Percentiles rank a stretch among this genome's conserved stretches.
Evolutionary conservation across 2,888 invertebrate genomes (phyloP).

Genomic region (Trissolcus japonicus): DNA sequence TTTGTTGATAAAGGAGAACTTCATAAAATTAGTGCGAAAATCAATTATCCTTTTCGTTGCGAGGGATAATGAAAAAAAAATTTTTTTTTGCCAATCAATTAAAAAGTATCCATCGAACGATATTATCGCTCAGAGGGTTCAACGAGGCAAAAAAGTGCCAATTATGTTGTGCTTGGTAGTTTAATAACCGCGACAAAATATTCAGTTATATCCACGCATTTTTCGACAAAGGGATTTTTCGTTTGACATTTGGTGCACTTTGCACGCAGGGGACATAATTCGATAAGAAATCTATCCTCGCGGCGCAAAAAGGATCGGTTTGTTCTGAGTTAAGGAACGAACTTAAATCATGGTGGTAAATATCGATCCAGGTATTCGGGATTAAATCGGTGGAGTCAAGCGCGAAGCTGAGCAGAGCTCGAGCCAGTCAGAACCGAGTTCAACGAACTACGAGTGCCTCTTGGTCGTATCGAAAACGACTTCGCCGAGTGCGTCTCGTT

Average conservation of each 20-base stretch:
- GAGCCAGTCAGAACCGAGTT: conserved; percentile 60
- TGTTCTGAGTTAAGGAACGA: conserved; percentile 51
- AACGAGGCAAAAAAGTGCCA: conserved; percentile 3
- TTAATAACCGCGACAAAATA: not conserved
- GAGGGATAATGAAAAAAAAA: not conserved
- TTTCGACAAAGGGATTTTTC: conserved; percentile 24
- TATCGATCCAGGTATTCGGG: conserved; percentile 60
- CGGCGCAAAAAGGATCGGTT: conserved; percentile 44
- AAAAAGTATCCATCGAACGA: conserved; percentile 1
- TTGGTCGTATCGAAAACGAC: conserved; percentile 57
- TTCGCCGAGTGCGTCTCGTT: conserved; percentile 59
- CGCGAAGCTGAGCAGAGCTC: conserved; percentile 56
- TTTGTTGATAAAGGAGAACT: no score
- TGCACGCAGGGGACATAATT: conserved; percentile 25
- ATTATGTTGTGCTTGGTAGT: not conserved
- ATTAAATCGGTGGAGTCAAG: conserved; percentile 61
- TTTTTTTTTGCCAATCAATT: not conserved
- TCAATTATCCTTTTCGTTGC: not conserved
- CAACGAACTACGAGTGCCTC: conserved; percentile 61
- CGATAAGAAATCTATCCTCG: conserved; percentile 35
- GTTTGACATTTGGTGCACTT: conserved; percentile 31
- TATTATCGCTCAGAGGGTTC: not conserved
- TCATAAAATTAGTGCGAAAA: not conserved
- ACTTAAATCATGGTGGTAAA: conserved; percentile 58
- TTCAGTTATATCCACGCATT: conserved; percentile 1